Base-by-base conservation (phyloP, 1,140 invertebrate genomes). In the Euborellia annulipes region DNA sequence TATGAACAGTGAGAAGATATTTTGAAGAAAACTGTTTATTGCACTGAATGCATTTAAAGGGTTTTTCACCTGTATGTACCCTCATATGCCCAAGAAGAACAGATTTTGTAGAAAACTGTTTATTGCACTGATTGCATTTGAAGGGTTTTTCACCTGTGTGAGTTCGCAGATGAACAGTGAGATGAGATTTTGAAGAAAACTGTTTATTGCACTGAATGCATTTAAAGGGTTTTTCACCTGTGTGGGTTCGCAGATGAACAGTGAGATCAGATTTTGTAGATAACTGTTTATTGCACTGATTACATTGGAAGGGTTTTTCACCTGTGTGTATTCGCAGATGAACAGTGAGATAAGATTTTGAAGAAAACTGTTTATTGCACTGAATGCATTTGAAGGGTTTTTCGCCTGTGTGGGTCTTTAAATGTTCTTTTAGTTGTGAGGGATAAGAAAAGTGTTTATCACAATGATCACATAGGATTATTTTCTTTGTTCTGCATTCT, bases 71-170 rank as follows among this genome's bases (percentile, higher is more conserved):
- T 4, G 49, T 34, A 34, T 53, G 52, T 36, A 37, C 48, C 14
- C 36, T 48, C 22, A 44, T 43, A 32, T 56, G 54, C 27, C 32
- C 42, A 36, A 41, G 46, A n/a, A 54, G 43, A 43, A 48, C 46
- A 41, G 36, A 38, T 23, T 46, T 54, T 22, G 37, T 49, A 11
- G 21, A 49, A 43, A 57, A 57, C 4, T 41, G 22, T 32, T 50
- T 50, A 6, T 46, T 50, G 48, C 55, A 57, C 16, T 41, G 44
- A 30, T 41, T 34, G 50, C 56, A 58, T 11, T 48, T 20, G 34
- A 23, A 58, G 19, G 52, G 55, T 38, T 54, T 58, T 18, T 54
- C 43, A n/a, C 54, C 54, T 3, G 49, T 50, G 44, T 59, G 58
- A 17, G 51, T 46, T 17, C 53, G 43, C 39, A 51, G 51, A 43